Evolutionary conservation across 2,797 vertebrate species (phyloP).

Genomic region (Scleropages formosus): DNA sequence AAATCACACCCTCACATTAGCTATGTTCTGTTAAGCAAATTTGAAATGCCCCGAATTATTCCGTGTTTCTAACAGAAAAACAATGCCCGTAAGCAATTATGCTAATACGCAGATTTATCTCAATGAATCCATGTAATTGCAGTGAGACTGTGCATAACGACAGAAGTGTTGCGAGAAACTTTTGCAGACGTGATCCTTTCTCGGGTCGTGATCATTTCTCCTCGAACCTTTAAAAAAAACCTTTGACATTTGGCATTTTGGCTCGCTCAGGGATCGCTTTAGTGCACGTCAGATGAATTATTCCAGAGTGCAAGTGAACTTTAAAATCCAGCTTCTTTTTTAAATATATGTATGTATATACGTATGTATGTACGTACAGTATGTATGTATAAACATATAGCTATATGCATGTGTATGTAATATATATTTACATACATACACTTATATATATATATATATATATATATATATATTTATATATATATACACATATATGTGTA

Average conservation of each 20-base stretch:
- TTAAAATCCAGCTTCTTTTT: slow-evolving; percentile 9
- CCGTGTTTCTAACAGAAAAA: background rate
- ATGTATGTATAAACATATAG: too few relatives aligned
- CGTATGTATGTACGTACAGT: too few relatives aligned
- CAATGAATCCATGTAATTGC: slow-evolving; percentile 5
- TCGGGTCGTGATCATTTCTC: background rate
- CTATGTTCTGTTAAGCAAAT: background rate
- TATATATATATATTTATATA: too few relatives aligned
- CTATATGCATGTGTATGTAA: too few relatives aligned
- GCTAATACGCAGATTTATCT: background rate
- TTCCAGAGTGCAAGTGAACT: slow-evolving; percentile 17
- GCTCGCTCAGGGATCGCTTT: background rate
- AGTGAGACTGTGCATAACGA: background rate
- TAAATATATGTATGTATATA: background rate
- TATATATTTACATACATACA: too few relatives aligned
- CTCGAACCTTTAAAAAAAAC: too few relatives aligned
- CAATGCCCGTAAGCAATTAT: background rate
- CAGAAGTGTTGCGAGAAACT: background rate
- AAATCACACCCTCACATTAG: background rate
- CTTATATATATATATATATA: too few relatives aligned
- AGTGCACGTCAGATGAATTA: background rate
- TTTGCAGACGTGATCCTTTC: background rate
- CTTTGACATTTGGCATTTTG: background rate
- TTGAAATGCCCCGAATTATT: background rate
- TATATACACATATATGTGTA: too few relatives aligned